Conservation (phyloP, 2,113 vertebrate genomes). For the Nothocercus julius region DNA sequence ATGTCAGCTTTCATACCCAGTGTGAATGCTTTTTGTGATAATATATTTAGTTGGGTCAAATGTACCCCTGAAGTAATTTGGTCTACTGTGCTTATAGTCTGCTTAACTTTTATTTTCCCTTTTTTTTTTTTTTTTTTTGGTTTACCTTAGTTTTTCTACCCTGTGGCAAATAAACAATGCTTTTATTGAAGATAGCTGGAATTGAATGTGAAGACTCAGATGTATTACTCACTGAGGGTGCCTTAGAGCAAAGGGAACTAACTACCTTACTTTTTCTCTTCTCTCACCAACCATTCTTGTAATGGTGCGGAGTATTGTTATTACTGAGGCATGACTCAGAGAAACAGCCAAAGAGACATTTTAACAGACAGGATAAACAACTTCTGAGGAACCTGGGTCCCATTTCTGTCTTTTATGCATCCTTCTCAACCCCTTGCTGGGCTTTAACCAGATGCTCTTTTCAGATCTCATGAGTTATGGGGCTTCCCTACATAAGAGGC, state of each 20-base stretch:
- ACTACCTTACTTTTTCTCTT: conserved; percentile 32
- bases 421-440: conserved; percentile 13
- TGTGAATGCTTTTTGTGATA: not conserved
- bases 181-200: conserved; percentile 67
- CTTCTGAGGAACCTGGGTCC: conserved; percentile 28
- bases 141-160: conserved; percentile 52
- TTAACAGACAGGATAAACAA: conserved; percentile 50
- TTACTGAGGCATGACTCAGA: conserved; percentile 45
- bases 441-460: conserved; percentile 44
- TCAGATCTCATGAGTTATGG: conserved; percentile 52
- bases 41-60: conserved; percentile 53
- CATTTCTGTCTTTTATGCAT: conserved; percentile 46
- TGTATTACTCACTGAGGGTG: conserved; percentile 26
- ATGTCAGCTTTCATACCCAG: not conserved
- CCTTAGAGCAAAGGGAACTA: conserved; percentile 39
- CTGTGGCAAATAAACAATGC: conserved; percentile 55
- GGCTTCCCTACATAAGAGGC: conserved; percentile 26
- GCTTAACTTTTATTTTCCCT: conserved; percentile 28
- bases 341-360: conserved; percentile 47
- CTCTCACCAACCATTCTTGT: conserved; percentile 3
- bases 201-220: conserved; percentile 58
- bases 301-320: conserved; percentile 5
- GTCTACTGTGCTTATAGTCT: conserved; percentile 44
- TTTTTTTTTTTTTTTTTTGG: conserved; percentile 25
- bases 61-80: not conserved